These are phyloP conservation scores for Rhynchotus rufescens DNA, from an alignment of 2,797 vertebrate genomes.

Conservation along the genomic window DNA sequence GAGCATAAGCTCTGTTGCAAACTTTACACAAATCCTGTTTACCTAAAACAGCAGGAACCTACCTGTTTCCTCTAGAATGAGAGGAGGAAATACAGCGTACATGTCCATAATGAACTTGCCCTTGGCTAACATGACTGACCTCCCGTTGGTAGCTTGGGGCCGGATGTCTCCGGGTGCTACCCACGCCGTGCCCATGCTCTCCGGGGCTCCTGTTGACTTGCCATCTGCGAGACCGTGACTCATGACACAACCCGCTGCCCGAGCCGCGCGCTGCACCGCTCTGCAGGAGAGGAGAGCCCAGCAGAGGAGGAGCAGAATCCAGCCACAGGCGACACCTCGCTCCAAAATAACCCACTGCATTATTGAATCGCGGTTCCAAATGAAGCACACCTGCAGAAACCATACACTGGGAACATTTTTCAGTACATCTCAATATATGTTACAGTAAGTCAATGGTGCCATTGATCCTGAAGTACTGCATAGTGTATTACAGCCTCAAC, in stretches of 20 bases:
- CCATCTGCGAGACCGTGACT: neutral
- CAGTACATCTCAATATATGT: neutral
- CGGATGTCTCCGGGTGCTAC: neutral
- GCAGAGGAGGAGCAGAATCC: neutral
- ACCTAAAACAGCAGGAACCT: neutral
- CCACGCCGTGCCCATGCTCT: neutral
- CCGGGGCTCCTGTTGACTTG: neutral
- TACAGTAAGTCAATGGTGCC: neutral
- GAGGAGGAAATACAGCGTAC: neutral
- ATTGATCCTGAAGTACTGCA: neutral
- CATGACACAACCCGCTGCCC: neutral
- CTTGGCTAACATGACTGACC: neutral
- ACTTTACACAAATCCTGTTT: neutral
- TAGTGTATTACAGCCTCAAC: neutral
- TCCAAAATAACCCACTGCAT: neutral
- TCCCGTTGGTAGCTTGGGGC: neutral
- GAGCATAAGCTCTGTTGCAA: neutral
- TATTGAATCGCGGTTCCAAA: neutral
- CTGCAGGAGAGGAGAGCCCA: neutral
- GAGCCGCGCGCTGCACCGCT: neutral
- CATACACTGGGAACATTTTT: neutral
- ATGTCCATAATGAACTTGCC: neutral
- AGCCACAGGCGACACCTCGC: neutral
- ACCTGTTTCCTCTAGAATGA: neutral
- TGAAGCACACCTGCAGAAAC: neutral